Conservation (phyloP, 2,797 vertebrate genomes). For the Etheostoma perlongum region DNA sequence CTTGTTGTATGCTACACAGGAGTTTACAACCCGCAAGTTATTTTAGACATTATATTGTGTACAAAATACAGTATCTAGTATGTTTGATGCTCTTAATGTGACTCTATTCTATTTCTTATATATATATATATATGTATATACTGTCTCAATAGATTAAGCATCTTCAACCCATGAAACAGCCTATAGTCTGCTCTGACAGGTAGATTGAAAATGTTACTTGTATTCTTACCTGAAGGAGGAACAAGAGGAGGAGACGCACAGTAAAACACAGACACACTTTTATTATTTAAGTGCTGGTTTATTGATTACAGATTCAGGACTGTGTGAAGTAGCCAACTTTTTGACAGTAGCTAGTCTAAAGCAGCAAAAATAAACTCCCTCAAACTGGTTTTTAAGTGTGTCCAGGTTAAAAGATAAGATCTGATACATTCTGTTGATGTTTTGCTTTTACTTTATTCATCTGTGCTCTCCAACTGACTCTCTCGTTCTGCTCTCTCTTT, state of each 20-base stretch:
- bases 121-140: neutral
- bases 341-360: conserved; percentile 16
- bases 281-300: neutral
- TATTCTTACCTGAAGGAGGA: conserved; percentile 1
- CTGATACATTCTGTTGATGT: conserved; percentile 31
- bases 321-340: conserved; percentile 2
- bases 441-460: conserved; percentile 50
- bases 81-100: too few relatives aligned
- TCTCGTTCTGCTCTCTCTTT: neutral
- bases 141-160: neutral
- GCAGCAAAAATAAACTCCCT: neutral
- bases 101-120: too few relatives aligned
- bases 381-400: conserved; percentile 2
- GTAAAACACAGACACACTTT: neutral
- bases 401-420: conserved; percentile 24
- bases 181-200: conserved; percentile 16
- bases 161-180: conserved; percentile 7
- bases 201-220: conserved; percentile 16
- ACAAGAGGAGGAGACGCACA: neutral
- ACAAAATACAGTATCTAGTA: too few relatives aligned
- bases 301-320: conserved; percentile 9
- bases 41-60: too few relatives aligned
- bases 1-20: too few relatives aligned
- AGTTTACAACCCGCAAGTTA: too few relatives aligned
- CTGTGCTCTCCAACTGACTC: conserved; percentile 8